Conservation (phyloP, 2,113 vertebrate genomes). For the Pseudonaja textilis region DNA sequence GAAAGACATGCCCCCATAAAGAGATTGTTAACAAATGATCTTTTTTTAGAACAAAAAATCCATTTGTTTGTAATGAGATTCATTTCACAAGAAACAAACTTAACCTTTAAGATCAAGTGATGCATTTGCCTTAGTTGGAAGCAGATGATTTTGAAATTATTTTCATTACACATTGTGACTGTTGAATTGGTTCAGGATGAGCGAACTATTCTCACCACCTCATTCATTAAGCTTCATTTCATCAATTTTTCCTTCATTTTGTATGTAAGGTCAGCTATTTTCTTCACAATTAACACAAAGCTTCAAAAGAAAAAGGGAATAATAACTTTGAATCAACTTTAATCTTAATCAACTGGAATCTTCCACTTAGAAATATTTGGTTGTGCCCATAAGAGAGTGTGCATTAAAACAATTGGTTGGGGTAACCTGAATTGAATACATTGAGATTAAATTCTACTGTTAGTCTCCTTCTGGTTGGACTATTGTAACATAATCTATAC, state of each 20-base stretch:
- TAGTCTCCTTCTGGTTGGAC: neutral
- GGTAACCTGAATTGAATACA: neutral
- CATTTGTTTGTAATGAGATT: slow-evolving; percentile 40
- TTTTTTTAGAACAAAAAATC: slow-evolving; percentile 63
- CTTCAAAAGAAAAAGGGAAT: slow-evolving; percentile 53
- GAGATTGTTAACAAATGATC: slow-evolving; percentile 56
- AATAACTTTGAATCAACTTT: neutral
- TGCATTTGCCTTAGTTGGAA: slow-evolving; percentile 27
- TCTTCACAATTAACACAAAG: slow-evolving; percentile 87
- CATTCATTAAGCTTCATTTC: slow-evolving; percentile 77
- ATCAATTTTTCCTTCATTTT: slow-evolving; percentile 72
- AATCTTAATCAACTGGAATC: neutral
- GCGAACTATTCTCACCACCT: slow-evolving; percentile 60
- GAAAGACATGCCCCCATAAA: slow-evolving; percentile 62
- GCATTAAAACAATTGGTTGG: neutral
- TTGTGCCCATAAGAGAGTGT: neutral
- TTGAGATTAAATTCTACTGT: neutral
- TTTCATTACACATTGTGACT: slow-evolving; percentile 58
- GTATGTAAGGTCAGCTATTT: slow-evolving; percentile 46
- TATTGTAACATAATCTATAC: neutral
- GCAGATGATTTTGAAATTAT: slow-evolving; percentile 24
- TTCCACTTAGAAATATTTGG: neutral
- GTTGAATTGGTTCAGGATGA: slow-evolving; percentile 42
- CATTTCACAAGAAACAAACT: slow-evolving; percentile 50
- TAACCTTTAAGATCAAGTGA: slow-evolving; percentile 21